A percentile compares a stretch with the other conserved stretches of the same genome.
Conservation (phyloP, 2,113 vertebrate species). For the Pithys albifrons region DNA sequence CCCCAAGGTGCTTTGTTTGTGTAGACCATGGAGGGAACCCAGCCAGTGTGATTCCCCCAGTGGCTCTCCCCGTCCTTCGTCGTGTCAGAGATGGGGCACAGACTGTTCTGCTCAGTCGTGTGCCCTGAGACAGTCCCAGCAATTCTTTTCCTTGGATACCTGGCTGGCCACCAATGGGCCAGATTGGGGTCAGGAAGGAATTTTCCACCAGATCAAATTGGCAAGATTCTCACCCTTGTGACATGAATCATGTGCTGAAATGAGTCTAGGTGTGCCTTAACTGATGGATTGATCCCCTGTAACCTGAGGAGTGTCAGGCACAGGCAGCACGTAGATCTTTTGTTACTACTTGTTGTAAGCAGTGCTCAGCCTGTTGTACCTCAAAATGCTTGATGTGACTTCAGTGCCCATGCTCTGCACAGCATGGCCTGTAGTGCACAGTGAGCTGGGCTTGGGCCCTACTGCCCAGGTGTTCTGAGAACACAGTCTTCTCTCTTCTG, state of each 20-base stretch:
- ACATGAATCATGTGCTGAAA: background rate
- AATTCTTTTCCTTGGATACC: background rate
- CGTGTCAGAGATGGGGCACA: background rate
- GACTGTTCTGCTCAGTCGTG: accelerated
- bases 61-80: background rate
- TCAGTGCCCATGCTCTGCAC: background rate
- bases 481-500: background rate
- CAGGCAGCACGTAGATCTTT: background rate
- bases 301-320: background rate
- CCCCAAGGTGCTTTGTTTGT: background rate
- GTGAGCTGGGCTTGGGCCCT: background rate
- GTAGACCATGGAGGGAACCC: background rate
- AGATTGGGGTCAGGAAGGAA: background rate
- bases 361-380: background rate
- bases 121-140: background rate
- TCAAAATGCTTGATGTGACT: background rate
- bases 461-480: background rate
- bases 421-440: background rate
- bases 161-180: background rate
- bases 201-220: conserved; percentile 29
- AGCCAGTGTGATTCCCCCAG: background rate
- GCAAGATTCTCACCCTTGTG: background rate
- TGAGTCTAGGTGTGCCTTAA: background rate
- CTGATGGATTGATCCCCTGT: background rate
- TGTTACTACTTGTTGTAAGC: background rate